phyloP scores from a whole-genome alignment of 2,797 vertebrate genomes.

The Pseudopleuronectes americanus region DNA sequence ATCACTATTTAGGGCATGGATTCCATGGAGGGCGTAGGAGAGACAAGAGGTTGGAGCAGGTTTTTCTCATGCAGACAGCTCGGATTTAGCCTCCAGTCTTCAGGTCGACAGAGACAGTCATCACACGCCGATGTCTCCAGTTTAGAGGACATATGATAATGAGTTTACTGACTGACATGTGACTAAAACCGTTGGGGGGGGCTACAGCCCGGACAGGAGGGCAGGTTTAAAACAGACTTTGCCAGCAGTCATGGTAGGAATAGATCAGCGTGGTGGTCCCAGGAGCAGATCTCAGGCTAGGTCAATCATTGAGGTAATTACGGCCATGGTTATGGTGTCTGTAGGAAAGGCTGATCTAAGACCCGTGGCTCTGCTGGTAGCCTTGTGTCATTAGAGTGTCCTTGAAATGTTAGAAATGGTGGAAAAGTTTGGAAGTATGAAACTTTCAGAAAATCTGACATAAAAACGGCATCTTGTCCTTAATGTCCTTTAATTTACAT shows the following conservation, averaged over 20 bases:
- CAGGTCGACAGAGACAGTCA: slow-evolving; percentile 74
- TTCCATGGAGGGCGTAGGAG: slow-evolving; percentile 82
- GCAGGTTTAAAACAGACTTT: slow-evolving; percentile 70
- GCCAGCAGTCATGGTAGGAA: slow-evolving; percentile 76
- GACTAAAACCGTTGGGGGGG: slow-evolving; percentile 70
- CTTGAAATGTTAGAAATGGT: slow-evolving; percentile 48
- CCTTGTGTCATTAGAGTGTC: slow-evolving; percentile 43
- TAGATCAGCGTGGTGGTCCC: slow-evolving; percentile 68
- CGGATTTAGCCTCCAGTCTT: slow-evolving; percentile 78
- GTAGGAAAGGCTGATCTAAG: slow-evolving; percentile 77
- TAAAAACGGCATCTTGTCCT: no score
- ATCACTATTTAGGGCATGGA: slow-evolving; percentile 86
- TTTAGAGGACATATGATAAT: slow-evolving; percentile 84
- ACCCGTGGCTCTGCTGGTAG: slow-evolving; percentile 65
- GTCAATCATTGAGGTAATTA: slow-evolving; percentile 79
- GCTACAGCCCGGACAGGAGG: slow-evolving; percentile 67
- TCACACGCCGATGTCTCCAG: slow-evolving; percentile 71
- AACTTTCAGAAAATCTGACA: no score
- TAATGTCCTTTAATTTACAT: no score
- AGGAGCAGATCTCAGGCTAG: slow-evolving; percentile 65
- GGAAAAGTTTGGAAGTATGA: slow-evolving; percentile 13
- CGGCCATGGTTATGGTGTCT: slow-evolving; percentile 68
- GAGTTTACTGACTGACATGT: slow-evolving; percentile 77
- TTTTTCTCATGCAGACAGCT: slow-evolving; percentile 76
- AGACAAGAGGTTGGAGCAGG: slow-evolving; percentile 82